These are phyloP conservation scores for Ganaspis brasiliensis DNA, from an alignment of 2,888 invertebrate species.

Conservation along the genomic window DNA sequence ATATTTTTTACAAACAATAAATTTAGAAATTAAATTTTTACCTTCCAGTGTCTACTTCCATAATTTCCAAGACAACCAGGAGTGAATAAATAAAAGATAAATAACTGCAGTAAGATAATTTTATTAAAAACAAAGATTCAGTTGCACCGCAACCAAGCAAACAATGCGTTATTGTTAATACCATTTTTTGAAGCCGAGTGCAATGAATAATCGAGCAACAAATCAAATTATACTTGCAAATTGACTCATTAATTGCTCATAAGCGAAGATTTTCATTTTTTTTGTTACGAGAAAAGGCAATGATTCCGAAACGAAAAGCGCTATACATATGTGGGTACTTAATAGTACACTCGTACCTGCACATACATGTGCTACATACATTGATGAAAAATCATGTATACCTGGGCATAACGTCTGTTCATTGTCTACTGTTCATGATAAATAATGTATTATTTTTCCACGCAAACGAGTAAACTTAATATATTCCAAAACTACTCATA, in stretches of 20 bases:
- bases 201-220: constrained; percentile 31
- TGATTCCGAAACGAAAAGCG: constrained; percentile 38
- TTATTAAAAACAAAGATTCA: too few relatives aligned
- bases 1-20: too few relatives aligned
- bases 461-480: constrained; percentile 63
- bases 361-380: not conserved
- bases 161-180: constrained; percentile 34
- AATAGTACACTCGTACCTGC: not conserved
- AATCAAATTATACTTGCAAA: constrained; percentile 39
- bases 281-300: constrained; percentile 18
- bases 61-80: too few relatives aligned
- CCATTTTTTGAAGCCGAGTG: not conserved
- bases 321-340: constrained; percentile 9
- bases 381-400: constrained; percentile 11
- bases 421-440: constrained; percentile 72
- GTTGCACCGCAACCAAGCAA: not conserved
- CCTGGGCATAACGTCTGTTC: constrained; percentile 67
- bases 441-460: constrained; percentile 73
- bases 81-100: too few relatives aligned
- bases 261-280: constrained; percentile 26
- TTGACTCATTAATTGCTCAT: constrained; percentile 13
- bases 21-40: too few relatives aligned
- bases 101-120: too few relatives aligned
- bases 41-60: too few relatives aligned
- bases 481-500: constrained; percentile 66